Evolutionary conservation across 1,140 invertebrate genomes (phyloP).

Genomic region (Drosophila auraria): DNA sequence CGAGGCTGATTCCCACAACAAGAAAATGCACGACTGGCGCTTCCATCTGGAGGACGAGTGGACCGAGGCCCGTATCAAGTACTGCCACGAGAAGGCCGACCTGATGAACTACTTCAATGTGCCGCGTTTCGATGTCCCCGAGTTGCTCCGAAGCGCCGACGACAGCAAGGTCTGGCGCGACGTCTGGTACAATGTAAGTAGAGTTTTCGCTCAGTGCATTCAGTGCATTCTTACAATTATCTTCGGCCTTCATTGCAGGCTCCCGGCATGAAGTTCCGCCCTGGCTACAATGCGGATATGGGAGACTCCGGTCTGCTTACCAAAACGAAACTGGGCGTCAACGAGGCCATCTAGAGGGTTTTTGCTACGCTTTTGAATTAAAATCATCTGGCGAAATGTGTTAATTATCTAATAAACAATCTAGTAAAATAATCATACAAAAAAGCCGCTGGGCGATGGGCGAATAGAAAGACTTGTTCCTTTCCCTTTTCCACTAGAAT

Average conservation of each 20-base stretch:
- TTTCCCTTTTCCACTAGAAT: background rate
- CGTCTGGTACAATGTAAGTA: slow-evolving; percentile 85
- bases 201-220: too few species aligned
- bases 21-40: slow-evolving; percentile 92
- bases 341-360: slow-evolving; percentile 55
- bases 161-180: slow-evolving; percentile 85
- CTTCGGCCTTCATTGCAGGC: slow-evolving; percentile 77
- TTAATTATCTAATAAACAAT: slow-evolving; percentile 81
- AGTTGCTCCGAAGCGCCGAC: slow-evolving; percentile 87
- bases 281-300: slow-evolving; percentile 86
- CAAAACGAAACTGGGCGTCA: slow-evolving; percentile 81
- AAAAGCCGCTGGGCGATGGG: background rate
- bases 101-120: slow-evolving; percentile 87
- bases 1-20: slow-evolving; percentile 86
- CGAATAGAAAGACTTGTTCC: background rate
- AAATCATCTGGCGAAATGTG: slow-evolving; percentile 69
- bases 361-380: slow-evolving; percentile 32
- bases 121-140: slow-evolving; percentile 87
- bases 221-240: background rate
- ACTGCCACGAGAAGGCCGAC: slow-evolving; percentile 87
- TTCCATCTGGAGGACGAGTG: slow-evolving; percentile 87
- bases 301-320: slow-evolving; percentile 86
- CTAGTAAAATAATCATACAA: slow-evolving; percentile 64
- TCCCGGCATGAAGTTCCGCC: slow-evolving; percentile 86
- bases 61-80: slow-evolving; percentile 87